Conservation (phyloP, 2,113 vertebrate genomes). For the Tympanuchus pallidicinctus region DNA sequence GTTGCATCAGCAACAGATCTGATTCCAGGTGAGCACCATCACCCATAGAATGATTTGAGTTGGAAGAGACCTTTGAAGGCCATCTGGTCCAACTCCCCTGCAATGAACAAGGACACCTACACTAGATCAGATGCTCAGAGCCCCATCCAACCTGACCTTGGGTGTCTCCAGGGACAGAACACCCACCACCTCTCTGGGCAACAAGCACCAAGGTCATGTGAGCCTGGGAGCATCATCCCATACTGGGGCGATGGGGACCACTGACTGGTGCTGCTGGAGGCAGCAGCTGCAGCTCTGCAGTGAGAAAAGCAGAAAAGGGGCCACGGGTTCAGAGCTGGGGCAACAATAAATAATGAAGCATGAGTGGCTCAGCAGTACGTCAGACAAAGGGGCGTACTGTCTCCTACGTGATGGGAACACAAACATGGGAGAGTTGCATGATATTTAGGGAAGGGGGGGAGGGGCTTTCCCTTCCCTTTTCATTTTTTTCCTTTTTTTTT, state of each 20-base stretch:
- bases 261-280: fast-evolving
- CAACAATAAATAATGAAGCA: constrained; percentile 34
- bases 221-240: neutral
- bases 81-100: too few species aligned
- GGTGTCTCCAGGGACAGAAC: too few species aligned
- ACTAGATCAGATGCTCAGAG: too few species aligned
- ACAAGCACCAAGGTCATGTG: fast-evolving
- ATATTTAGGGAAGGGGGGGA: neutral
- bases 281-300: fast-evolving
- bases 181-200: too few species aligned
- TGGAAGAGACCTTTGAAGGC: too few species aligned
- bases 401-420: neutral
- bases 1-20: fast-evolving
- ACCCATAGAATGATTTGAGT: too few species aligned
- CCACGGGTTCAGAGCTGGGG: neutral
- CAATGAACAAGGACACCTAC: too few species aligned
- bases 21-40: neutral
- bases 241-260: fast-evolving
- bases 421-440: neutral
- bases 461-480: neutral
- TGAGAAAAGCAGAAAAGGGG: neutral
- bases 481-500: neutral
- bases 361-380: neutral
- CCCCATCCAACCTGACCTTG: too few species aligned
- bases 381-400: constrained; percentile 36